Base-by-base conservation (phyloP, 2,888 invertebrate genomes). In the Caenorhabditis plicata region DNA sequence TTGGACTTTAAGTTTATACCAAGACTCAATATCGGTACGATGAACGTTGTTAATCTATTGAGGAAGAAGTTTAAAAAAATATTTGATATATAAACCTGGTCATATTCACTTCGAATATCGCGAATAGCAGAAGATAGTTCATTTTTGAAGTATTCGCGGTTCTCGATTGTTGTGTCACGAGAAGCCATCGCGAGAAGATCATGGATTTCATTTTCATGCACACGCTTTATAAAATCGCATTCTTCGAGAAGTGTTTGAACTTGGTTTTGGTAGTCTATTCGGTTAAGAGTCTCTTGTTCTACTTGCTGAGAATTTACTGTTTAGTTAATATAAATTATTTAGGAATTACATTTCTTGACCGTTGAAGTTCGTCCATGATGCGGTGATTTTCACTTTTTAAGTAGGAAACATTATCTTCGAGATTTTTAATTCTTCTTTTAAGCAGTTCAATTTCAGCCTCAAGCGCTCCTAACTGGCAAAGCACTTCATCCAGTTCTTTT, bases 61-160 rank as follows among this genome's bases (percentile, higher is more conserved):
- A 29, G 7, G 25, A 23, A 3, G 8, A 15, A 7, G 8, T 27
- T 8, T 15, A 15, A n/a, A 25, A 41, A 26, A 17, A 29, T 3
- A 29, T 32, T 11, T 25, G 8, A 7, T n/a, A 19, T 20, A 9
- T 38, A n/a, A n/a, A 72, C 71, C 46, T 69, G 68, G 68, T 85
- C 85, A 71, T 85, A 85, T 68, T 85, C 84, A 36, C 75, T 74
- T 68, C 85, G 83, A 65, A 85, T 85, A 67, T 85, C 85, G 32
- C 83, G 76, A 64, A 85, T 83, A 39, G 84, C 84, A 56, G 81
- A 80, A 3, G 83, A 81, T 52, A 85, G 73, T 68, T 85, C 85
- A 71, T 82, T 84, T 80, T 84, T 84, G 84, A 85, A 85, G 82
- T 82, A 85, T 68, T 85, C 84, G 25, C 84, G 80, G 81, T 85